Evolutionary conservation across 2,113 vertebrate genomes (phyloP).

Genomic region (Microtus oregoni): DNA sequence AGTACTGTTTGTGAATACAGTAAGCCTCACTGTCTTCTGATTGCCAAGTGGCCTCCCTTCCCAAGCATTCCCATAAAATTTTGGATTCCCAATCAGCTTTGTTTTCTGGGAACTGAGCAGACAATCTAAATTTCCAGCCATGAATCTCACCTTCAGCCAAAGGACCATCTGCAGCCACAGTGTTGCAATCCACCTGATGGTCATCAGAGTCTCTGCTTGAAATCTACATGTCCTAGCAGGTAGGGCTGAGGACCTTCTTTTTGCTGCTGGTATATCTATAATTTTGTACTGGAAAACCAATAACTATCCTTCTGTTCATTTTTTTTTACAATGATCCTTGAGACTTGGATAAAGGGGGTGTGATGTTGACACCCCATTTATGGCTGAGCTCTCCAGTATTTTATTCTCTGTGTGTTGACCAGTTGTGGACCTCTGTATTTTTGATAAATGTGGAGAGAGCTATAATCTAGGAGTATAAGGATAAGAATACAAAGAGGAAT

Average conservation of each 20-base stretch:
- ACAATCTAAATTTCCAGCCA: slow-evolving; percentile 15
- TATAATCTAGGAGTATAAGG: neutral
- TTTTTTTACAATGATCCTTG: neutral
- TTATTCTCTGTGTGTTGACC: neutral
- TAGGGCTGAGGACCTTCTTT: neutral
- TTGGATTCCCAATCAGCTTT: slow-evolving; percentile 13
- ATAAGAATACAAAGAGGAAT: neutral
- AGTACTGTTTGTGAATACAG: neutral
- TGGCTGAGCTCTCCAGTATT: neutral
- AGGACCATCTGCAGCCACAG: slow-evolving; percentile 54
- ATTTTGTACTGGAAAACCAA: neutral
- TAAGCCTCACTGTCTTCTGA: slow-evolving; percentile 19
- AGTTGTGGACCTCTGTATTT: neutral
- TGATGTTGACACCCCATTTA: neutral
- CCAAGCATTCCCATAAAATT: neutral
- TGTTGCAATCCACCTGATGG: slow-evolving; percentile 64
- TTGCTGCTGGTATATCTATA: neutral
- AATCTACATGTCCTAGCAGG: slow-evolving; percentile 1
- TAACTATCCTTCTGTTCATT: neutral
- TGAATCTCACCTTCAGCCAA: slow-evolving; percentile 42
- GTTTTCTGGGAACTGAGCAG: slow-evolving; percentile 21
- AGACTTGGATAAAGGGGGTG: neutral
- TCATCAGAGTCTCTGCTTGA: slow-evolving; percentile 36
- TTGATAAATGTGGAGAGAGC: no score
- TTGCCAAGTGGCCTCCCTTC: neutral